phyloP scores from a whole-genome alignment of 2,113 vertebrate species.

The Excalfactoria chinensis region DNA sequence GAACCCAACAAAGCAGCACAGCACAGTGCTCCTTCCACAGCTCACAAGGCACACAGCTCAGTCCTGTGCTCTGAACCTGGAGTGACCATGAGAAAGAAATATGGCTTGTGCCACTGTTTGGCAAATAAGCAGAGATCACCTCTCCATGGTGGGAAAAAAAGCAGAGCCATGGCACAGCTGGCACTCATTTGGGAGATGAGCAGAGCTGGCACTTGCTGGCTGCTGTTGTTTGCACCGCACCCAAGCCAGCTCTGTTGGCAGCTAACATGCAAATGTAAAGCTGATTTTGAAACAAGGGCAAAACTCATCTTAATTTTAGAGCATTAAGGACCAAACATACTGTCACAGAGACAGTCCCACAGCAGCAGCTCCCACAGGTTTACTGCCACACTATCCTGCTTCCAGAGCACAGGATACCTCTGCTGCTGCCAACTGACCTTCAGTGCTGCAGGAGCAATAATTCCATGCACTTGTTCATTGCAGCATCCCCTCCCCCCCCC shows the following conservation, averaged over 20 bases:
- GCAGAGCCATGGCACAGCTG: rapidly evolving
- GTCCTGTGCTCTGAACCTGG: neutral
- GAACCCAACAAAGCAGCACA: neutral
- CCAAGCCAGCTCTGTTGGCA: neutral
- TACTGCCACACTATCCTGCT: neutral
- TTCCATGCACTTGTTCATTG: no score
- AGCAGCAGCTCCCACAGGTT: rapidly evolving
- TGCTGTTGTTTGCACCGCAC: neutral
- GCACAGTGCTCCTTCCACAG: neutral
- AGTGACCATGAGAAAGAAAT: neutral
- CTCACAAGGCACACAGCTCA: neutral
- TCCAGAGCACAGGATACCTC: rapidly evolving
- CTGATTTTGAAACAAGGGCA: neutral
- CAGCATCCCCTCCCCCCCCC: neutral
- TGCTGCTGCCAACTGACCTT: rapidly evolving
- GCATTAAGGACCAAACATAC: neutral
- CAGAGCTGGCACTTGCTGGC: neutral
- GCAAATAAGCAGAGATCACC: neutral
- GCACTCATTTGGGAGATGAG: neutral
- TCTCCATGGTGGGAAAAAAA: neutral
- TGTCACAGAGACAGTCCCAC: neutral
- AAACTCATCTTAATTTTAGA: neutral
- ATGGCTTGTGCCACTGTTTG: neutral
- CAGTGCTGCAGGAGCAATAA: neutral
- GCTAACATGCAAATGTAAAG: neutral